phyloP scores from a whole-genome alignment of 2,888 invertebrate species.

The Cantharis rufa region DNA sequence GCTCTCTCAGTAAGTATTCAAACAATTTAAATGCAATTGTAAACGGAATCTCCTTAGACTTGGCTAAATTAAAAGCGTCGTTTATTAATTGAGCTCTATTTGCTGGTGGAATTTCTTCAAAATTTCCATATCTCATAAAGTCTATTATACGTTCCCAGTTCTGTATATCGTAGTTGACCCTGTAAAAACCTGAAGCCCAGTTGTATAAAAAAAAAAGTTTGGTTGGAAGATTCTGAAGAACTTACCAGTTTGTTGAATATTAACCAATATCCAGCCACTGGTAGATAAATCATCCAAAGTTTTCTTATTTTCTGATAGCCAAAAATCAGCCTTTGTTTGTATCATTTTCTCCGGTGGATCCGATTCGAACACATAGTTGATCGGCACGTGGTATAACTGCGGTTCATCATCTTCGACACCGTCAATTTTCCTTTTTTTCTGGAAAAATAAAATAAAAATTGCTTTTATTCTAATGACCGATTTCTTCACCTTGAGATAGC shows the following conservation, averaged over 20 bases:
- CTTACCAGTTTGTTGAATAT: conserved; percentile 19
- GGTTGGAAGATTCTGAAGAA: not conserved
- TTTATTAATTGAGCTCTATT: conserved; percentile 79
- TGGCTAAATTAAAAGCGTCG: conserved; percentile 70
- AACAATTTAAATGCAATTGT: conserved; percentile 61
- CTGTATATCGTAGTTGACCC: conserved; percentile 70
- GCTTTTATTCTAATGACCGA: too few relatives aligned
- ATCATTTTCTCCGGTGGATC: not conserved
- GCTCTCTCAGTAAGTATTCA: conserved; percentile 62
- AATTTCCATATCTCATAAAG: conserved; percentile 56
- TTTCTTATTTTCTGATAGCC: conserved; percentile 21
- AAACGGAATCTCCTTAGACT: conserved; percentile 62
- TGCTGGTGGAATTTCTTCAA: conserved; percentile 59
- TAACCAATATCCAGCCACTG: conserved; percentile 51
- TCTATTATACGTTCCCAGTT: conserved; percentile 67
- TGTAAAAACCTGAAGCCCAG: conserved; percentile 62
- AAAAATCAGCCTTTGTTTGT: conserved; percentile 15
- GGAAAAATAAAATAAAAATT: not conserved
- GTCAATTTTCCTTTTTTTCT: not conserved
- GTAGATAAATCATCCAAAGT: conserved; percentile 1
- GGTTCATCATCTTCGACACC: not conserved
- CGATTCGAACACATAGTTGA: conserved; percentile 10
- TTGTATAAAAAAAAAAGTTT: not conserved
- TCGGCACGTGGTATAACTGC: conserved; percentile 7
- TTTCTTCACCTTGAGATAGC: too few relatives aligned